phyloP scores from a whole-genome alignment of 2,113 vertebrate genomes.

The Megatriorchis doriae region DNA sequence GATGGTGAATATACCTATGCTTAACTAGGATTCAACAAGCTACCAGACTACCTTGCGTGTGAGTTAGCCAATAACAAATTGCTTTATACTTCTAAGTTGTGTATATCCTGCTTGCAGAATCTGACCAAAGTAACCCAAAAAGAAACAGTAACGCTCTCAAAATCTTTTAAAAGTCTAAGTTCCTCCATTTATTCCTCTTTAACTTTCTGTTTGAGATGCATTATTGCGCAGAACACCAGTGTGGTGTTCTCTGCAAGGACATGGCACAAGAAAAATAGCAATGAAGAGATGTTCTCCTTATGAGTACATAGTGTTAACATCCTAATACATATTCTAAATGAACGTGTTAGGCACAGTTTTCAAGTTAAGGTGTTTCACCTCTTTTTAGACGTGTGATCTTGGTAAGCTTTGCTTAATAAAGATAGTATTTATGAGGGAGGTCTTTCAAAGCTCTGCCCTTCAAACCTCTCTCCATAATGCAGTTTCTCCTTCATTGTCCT shows the following conservation, averaged over 20 bases:
- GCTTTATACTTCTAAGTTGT: background rate
- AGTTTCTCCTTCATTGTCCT: background rate
- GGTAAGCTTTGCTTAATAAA: background rate
- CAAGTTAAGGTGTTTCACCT: background rate
- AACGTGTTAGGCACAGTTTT: background rate
- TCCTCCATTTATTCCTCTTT: background rate
- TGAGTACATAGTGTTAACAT: background rate
- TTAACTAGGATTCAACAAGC: background rate
- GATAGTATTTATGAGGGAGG: background rate
- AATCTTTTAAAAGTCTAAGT: background rate
- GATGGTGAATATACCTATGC: background rate
- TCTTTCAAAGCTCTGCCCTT: background rate
- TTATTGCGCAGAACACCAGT: background rate
- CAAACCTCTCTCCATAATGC: background rate
- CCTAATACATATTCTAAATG: background rate
- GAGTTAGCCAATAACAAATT: background rate
- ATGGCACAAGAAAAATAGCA: background rate
- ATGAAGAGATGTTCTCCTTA: background rate
- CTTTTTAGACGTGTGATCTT: constrained; percentile 3
- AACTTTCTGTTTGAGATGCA: background rate
- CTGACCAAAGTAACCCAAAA: background rate
- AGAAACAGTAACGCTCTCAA: background rate
- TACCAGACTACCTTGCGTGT: background rate
- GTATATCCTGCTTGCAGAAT: background rate
- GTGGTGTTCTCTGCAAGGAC: background rate